phyloP scores from a whole-genome alignment of 2,888 invertebrate species.

The Eupithecia pulchellata region DNA sequence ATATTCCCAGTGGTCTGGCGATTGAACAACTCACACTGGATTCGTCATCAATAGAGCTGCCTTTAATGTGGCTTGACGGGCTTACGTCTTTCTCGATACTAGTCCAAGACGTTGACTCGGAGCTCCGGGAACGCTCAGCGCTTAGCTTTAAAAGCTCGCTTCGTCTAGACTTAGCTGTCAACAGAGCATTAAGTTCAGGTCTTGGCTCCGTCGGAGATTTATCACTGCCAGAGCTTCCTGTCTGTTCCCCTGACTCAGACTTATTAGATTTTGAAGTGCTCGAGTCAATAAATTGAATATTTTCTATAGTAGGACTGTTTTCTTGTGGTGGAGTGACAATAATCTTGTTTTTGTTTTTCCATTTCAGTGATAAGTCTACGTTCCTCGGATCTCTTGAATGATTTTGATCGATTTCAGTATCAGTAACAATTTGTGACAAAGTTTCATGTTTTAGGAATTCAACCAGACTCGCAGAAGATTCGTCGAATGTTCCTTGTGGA shows the following conservation, averaged over 20 bases:
- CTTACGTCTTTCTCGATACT: slow-evolving; percentile 90
- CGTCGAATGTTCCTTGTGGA: slow-evolving; percentile 86
- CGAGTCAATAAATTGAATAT: slow-evolving; percentile 78
- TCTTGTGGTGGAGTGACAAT: slow-evolving; percentile 87
- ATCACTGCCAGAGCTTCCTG: slow-evolving; percentile 76
- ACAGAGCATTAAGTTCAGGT: slow-evolving; percentile 67
- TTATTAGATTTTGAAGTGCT: slow-evolving; percentile 74
- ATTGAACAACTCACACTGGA: slow-evolving; percentile 92
- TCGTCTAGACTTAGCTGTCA: slow-evolving; percentile 80
- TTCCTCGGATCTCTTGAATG: slow-evolving; percentile 59
- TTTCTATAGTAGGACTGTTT: slow-evolving; percentile 86
- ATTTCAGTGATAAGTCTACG: slow-evolving; percentile 73
- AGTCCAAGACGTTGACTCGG: slow-evolving; percentile 92
- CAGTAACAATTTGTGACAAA: slow-evolving; percentile 70
- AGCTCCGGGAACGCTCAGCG: slow-evolving; percentile 91
- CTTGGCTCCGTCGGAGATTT: slow-evolving; percentile 76
- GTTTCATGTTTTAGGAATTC: slow-evolving; percentile 80
- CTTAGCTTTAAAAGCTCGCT: slow-evolving; percentile 87
- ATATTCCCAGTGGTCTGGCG: slow-evolving; percentile 91
- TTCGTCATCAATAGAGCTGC: slow-evolving; percentile 89
- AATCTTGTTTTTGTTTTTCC: slow-evolving; percentile 85
- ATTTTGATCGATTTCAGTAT: slow-evolving; percentile 73
- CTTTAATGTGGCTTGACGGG: slow-evolving; percentile 87
- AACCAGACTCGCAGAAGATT: slow-evolving; percentile 82
- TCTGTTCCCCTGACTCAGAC: slow-evolving; percentile 76